Conservation (phyloP, 2,888 invertebrate species). For the Scaptomyza tumidula region DNA sequence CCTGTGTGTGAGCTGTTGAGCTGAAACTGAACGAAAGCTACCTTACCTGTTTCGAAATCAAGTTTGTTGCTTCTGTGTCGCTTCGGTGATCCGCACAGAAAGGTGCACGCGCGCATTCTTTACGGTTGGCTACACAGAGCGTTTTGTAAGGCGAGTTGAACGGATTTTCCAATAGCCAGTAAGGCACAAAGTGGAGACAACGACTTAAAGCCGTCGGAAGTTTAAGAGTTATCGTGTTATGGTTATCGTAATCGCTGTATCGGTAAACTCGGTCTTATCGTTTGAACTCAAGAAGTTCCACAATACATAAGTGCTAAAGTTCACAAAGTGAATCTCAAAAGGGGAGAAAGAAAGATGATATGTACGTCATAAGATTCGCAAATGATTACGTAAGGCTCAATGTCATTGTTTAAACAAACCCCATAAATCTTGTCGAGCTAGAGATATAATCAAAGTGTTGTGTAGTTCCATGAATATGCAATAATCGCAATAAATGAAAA, state of each 20-base stretch:
- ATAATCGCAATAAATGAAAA: slow-evolving; percentile 39
- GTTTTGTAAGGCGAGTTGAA: slow-evolving; percentile 45
- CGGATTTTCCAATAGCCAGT: slow-evolving; percentile 51
- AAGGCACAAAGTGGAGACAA: slow-evolving; percentile 39
- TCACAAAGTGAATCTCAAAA: slow-evolving; percentile 19
- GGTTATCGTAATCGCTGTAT: slow-evolving; percentile 18
- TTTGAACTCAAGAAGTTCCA: slow-evolving; percentile 2
- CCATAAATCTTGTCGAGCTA: slow-evolving; percentile 64
- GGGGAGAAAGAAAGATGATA: slow-evolving; percentile 4
- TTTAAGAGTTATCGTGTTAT: slow-evolving; percentile 25
- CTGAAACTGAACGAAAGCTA: slow-evolving; percentile 76
- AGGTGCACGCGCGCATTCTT: slow-evolving; percentile 79
- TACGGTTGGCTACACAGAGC: slow-evolving; percentile 63
- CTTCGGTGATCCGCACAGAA: slow-evolving; percentile 79
- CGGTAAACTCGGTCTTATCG: not conserved
- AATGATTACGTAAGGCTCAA: slow-evolving; percentile 44
- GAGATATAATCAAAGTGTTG: slow-evolving; percentile 52
- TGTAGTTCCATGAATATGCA: slow-evolving; percentile 64
- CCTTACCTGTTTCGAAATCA: slow-evolving; percentile 77
- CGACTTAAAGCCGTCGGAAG: slow-evolving; percentile 63
- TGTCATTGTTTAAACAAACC: slow-evolving; percentile 42
- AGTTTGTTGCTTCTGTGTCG: slow-evolving; percentile 79
- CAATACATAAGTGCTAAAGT: slow-evolving; percentile 32
- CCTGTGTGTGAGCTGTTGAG: slow-evolving; percentile 52
- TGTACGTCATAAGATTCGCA: slow-evolving; percentile 59